A percentile compares a stretch with the other conserved stretches of the same genome.
Evolutionary conservation across 2,888 invertebrate genomes (phyloP).

Genomic region (Machimus rusticus): DNA sequence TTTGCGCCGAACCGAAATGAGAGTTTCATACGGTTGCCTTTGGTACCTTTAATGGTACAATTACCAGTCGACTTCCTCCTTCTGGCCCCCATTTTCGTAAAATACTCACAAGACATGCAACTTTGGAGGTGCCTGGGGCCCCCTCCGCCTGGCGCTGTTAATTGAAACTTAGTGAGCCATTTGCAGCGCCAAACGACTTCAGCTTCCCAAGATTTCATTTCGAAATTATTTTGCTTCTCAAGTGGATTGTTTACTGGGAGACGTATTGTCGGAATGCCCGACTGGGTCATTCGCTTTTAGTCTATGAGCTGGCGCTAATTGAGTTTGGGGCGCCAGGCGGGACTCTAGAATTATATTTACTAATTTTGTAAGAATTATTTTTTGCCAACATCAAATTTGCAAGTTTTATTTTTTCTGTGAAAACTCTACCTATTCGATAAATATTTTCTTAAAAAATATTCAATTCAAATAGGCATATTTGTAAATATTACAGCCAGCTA

Average conservation of each 20-base stretch:
- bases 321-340: not conserved
- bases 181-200: constrained; percentile 5
- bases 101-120: constrained; percentile 12
- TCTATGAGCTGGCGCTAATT: not conserved
- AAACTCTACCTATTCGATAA: no score
- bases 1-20: not conserved
- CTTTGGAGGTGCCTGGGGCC: not conserved
- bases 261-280: not conserved
- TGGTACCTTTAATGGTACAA: constrained; percentile 20
- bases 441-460: no score
- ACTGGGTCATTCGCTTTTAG: not conserved
- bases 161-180: constrained; percentile 28
- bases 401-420: no score
- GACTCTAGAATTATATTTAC: not conserved
- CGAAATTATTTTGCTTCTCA: not conserved
- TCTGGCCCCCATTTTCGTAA: not conserved
- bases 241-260: constrained; percentile 12
- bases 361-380: no score
- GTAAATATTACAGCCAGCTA: no score
- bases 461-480: no score
- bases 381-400: no score
- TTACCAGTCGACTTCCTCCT: not conserved
- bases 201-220: not conserved
- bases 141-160: not conserved
- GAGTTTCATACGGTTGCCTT: not conserved